phyloP scores from a whole-genome alignment of 2,797 vertebrate genomes.

The Rhodeus uyekii region DNA sequence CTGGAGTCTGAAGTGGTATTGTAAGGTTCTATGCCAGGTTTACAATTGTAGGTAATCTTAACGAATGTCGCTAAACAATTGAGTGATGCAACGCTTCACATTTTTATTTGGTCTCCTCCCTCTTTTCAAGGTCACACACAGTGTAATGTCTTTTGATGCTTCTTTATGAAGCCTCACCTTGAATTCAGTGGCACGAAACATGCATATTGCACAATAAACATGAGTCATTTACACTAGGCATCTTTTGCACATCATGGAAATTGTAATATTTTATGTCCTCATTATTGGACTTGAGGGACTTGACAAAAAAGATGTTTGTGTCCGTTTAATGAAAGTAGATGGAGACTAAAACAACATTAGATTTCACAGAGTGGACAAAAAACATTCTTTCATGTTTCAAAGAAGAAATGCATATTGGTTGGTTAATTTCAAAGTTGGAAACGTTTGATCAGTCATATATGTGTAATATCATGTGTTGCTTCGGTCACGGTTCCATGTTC shows the following conservation, averaged over 20 bases:
- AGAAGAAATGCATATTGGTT: not conserved
- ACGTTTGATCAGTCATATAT: not conserved
- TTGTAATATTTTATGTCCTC: not conserved
- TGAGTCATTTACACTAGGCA: not conserved
- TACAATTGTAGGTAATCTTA: not conserved
- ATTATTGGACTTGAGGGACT: not conserved
- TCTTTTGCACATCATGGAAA: not conserved
- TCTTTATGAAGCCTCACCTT: conserved; percentile 23
- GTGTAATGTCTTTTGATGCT: conserved; percentile 14
- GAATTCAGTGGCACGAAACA: not conserved
- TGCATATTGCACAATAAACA: conserved; percentile 10
- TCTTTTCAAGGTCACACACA: not conserved
- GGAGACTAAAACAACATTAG: not conserved
- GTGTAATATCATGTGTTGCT: not conserved
- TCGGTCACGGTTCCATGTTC: not conserved
- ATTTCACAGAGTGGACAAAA: not conserved
- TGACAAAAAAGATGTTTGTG: too few relatives aligned
- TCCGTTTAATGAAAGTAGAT: not conserved
- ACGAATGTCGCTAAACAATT: not conserved
- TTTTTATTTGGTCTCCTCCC: not conserved
- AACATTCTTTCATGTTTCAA: not conserved
- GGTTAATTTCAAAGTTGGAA: not conserved
- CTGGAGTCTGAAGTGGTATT: not conserved
- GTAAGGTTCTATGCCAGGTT: not conserved
- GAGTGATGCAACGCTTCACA: not conserved